Conservation (phyloP, 2,113 vertebrate genomes). For the Myiagra hebetior region DNA sequence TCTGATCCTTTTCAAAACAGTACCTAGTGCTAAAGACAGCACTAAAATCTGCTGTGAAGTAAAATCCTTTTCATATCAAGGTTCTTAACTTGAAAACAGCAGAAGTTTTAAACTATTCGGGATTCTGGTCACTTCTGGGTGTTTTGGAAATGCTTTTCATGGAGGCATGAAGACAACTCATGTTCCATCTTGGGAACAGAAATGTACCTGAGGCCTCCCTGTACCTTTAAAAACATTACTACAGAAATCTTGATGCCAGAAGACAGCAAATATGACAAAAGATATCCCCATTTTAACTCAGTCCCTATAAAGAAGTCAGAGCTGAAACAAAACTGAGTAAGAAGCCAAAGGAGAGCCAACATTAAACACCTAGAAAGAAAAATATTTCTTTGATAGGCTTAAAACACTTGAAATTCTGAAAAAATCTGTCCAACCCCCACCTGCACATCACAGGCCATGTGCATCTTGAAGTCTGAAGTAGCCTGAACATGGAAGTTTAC, state of each 20-base stretch:
- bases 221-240: background rate
- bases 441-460: background rate
- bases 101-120: background rate
- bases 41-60: background rate
- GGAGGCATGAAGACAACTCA: background rate
- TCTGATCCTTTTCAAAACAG: background rate
- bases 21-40: background rate
- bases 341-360: background rate
- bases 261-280: background rate
- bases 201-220: background rate
- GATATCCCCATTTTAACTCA: background rate
- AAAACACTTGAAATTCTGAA: background rate
- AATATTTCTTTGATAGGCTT: background rate
- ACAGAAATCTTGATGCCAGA: background rate
- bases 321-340: background rate
- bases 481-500: background rate
- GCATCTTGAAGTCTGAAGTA: background rate
- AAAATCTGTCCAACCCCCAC: background rate
- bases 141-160: background rate
- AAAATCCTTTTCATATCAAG: background rate
- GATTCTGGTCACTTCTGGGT: background rate
- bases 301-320: background rate
- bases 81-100: background rate
- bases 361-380: background rate
- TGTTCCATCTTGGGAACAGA: background rate